Percentiles rank a stretch among this genome's conserved stretches.
These are phyloP conservation scores for Sinohyriopsis cumingii DNA, from an alignment of 2,888 invertebrate species.

Conservation along the genomic window DNA sequence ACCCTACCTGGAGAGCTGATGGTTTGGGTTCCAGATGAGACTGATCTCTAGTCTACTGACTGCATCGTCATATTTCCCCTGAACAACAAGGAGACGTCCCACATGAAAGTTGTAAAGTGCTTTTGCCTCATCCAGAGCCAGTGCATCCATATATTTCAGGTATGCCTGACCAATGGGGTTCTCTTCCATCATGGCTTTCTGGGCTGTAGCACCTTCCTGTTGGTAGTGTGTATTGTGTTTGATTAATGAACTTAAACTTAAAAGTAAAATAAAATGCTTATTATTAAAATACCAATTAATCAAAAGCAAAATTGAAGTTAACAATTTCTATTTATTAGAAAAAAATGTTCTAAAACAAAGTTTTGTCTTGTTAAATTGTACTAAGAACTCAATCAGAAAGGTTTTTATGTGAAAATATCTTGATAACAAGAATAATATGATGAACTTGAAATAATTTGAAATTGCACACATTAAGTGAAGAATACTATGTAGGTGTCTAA, in stretches of 20 bases:
- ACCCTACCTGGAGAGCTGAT: conserved; percentile 62
- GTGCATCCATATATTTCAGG: conserved; percentile 69
- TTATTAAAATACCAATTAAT: background rate
- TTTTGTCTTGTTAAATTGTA: too few species aligned
- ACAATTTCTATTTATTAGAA: too few species aligned
- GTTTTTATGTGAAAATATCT: too few species aligned
- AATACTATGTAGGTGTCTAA: too few species aligned
- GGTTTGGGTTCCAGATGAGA: conserved; percentile 64
- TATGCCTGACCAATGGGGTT: conserved; percentile 68
- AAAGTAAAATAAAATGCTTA: background rate
- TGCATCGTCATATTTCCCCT: conserved; percentile 68
- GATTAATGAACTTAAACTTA: background rate
- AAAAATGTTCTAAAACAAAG: too few species aligned
- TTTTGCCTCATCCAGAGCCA: conserved; percentile 66
- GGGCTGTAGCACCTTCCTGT: conserved; percentile 69
- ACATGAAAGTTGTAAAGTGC: conserved; percentile 68
- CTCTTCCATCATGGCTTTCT: conserved; percentile 65
- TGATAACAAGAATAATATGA: too few species aligned
- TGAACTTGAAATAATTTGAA: too few species aligned
- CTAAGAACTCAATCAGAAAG: too few species aligned
- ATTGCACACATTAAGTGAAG: too few species aligned
- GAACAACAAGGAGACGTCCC: conserved; percentile 66
- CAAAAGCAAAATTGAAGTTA: too few species aligned
- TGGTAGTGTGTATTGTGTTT: background rate
- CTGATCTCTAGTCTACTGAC: conserved; percentile 64